A percentile compares a stretch with the other conserved stretches of the same genome.
Conservation (phyloP, 2,797 vertebrate genomes). For the Hoplostethus atlanticus region DNA sequence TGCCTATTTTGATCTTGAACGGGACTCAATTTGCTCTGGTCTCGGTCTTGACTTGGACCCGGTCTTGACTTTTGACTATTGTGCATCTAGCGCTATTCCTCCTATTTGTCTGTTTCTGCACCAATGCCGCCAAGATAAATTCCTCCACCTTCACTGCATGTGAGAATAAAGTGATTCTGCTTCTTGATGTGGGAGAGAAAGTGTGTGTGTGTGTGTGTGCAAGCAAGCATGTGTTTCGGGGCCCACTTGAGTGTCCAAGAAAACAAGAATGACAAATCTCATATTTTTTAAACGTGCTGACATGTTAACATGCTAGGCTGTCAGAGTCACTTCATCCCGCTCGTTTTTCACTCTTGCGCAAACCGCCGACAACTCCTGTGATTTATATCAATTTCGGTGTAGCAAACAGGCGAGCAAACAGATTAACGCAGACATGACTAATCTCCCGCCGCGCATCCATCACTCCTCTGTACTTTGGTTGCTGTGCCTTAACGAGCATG, state of each 20-base stretch:
- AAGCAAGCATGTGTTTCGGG: not conserved
- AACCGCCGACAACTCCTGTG: not conserved
- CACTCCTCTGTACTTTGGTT: slow-evolving; percentile 24
- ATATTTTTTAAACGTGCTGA: not conserved
- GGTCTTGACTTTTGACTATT: too few relatives aligned
- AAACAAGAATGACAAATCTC: slow-evolving; percentile 12
- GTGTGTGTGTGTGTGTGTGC: not conserved
- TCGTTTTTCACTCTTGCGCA: slow-evolving; percentile 29
- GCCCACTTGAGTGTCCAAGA: not conserved
- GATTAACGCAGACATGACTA: slow-evolving; percentile 47
- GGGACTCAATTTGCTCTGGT: too few relatives aligned
- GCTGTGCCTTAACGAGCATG: slow-evolving; percentile 43
- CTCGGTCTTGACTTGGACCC: too few relatives aligned
- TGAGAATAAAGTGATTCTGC: not conserved
- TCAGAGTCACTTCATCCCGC: slow-evolving; percentile 8
- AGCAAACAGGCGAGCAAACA: not conserved
- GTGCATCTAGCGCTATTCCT: too few relatives aligned
- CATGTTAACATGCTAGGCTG: slow-evolving; percentile 19
- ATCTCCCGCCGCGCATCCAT: slow-evolving; percentile 41
- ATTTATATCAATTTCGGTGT: slow-evolving; percentile 33
- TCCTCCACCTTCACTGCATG: not conserved
- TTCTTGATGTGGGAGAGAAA: too few relatives aligned
- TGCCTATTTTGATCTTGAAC: too few relatives aligned
- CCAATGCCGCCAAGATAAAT: not conserved
- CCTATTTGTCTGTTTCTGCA: too few relatives aligned